Evolutionary conservation across 1,140 invertebrate species (phyloP).

Genomic region (Eupristina koningsbergeri): DNA sequence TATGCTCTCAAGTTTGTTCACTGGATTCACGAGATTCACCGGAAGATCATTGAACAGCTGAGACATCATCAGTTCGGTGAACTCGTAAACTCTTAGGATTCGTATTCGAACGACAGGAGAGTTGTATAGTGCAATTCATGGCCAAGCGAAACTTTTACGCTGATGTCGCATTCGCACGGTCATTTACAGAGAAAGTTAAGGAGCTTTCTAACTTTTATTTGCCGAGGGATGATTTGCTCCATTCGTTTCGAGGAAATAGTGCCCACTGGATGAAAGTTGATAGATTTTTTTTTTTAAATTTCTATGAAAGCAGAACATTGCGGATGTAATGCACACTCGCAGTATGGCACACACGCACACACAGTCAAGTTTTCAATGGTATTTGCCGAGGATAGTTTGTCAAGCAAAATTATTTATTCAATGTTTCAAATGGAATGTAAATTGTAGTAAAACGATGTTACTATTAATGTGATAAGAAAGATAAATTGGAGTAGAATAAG

Average conservation of each 20-base stretch:
- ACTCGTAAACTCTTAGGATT: slow-evolving; percentile 22
- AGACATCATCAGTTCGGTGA: slow-evolving; percentile 20
- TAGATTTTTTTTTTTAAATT: background rate
- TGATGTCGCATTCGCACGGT: slow-evolving; percentile 3
- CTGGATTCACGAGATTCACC: background rate
- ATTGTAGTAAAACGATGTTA: too few relatives aligned
- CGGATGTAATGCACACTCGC: too few relatives aligned
- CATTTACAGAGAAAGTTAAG: background rate
- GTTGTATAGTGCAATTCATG: background rate
- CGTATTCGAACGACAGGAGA: slow-evolving; percentile 3
- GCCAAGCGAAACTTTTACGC: slow-evolving; percentile 13
- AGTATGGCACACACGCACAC: too few relatives aligned
- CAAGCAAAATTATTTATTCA: too few relatives aligned
- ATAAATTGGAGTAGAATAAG: too few relatives aligned
- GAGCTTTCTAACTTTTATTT: slow-evolving; percentile 27
- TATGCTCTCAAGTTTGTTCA: too few relatives aligned
- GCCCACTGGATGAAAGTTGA: background rate
- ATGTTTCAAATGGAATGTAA: too few relatives aligned
- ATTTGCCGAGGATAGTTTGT: too few relatives aligned
- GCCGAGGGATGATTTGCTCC: background rate
- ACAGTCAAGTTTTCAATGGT: too few relatives aligned
- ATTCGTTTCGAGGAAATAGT: background rate
- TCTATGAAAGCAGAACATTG: too few relatives aligned
- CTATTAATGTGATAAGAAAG: too few relatives aligned
- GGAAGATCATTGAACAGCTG: slow-evolving; percentile 14